A percentile compares a stretch with the other conserved stretches of the same genome.
Evolutionary conservation across 2,888 invertebrate species (phyloP).

Genomic region (Syritta pipiens): DNA sequence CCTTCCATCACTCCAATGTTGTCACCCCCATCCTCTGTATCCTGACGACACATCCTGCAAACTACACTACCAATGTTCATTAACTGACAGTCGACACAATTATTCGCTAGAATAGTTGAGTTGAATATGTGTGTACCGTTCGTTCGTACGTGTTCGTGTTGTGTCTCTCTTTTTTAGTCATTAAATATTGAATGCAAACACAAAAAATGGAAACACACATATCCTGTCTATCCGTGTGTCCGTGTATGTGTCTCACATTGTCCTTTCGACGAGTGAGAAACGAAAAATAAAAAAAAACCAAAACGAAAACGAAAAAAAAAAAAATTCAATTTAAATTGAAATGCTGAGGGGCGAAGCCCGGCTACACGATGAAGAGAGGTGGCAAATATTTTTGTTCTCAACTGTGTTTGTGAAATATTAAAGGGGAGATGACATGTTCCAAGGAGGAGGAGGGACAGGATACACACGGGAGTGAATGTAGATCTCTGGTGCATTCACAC

Average conservation of each 20-base stretch:
- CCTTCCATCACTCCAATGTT: constrained; percentile 60
- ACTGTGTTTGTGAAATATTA: constrained; percentile 66
- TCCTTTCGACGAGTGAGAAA: too few relatives aligned
- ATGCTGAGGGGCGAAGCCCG: constrained; percentile 47
- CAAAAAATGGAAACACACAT: constrained; percentile 33
- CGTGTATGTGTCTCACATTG: constrained; percentile 41
- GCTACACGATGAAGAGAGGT: constrained; percentile 30
- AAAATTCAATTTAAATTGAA: constrained; percentile 60
- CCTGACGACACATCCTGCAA: constrained; percentile 57
- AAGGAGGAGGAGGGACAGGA: not conserved
- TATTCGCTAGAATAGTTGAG: constrained; percentile 64
- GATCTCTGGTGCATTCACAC: constrained; percentile 50
- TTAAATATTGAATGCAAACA: constrained; percentile 67
- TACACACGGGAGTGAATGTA: constrained; percentile 8
- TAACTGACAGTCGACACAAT: constrained; percentile 68
- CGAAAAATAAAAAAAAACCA: constrained; percentile 1
- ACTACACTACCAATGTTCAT: constrained; percentile 45
- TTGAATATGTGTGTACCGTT: constrained; percentile 42
- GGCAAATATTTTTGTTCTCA: constrained; percentile 51
- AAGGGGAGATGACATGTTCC: constrained; percentile 60
- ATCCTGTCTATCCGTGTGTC: constrained; percentile 17
- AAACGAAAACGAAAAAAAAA: constrained; percentile 18
- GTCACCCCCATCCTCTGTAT: constrained; percentile 28
- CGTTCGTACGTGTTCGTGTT: constrained; percentile 5
- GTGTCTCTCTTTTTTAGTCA: constrained; percentile 24